Conservation (phyloP, 2,113 vertebrate genomes). For the Agelaius tricolor region DNA sequence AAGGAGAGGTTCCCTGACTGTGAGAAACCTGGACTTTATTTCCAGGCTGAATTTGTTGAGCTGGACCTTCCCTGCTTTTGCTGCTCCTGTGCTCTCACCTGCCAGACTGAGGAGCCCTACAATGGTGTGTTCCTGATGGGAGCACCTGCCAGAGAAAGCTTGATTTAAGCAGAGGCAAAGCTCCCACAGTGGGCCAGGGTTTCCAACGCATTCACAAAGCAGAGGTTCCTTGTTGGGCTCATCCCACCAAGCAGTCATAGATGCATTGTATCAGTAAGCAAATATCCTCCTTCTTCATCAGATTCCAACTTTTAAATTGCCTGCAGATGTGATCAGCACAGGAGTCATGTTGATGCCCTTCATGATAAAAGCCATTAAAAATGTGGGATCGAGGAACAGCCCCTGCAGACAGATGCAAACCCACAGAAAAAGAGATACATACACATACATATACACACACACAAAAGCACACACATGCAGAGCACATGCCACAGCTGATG, state of each 20-base stretch:
- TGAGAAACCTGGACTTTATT: background rate
- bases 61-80: background rate
- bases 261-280: background rate
- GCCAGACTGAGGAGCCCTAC: background rate
- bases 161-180: background rate
- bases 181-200: background rate
- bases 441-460: background rate
- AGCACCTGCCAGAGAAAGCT: background rate
- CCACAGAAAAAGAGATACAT: background rate
- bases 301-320: background rate
- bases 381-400: background rate
- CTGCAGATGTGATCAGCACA: background rate
- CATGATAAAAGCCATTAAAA: background rate
- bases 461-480: background rate
- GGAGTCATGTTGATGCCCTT: background rate
- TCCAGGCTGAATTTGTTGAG: background rate
- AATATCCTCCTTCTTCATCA: background rate
- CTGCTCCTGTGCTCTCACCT: background rate
- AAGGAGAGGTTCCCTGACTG: background rate
- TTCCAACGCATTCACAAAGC: background rate
- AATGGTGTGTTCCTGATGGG: rapidly evolving
- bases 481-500: background rate
- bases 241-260: background rate
- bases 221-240: background rate
- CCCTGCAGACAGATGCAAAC: background rate